Evolutionary conservation across 2,797 vertebrate species (phyloP), one percentile per base, ranked within the genome.

Genomic region (Pangasius krempfi): DNA sequence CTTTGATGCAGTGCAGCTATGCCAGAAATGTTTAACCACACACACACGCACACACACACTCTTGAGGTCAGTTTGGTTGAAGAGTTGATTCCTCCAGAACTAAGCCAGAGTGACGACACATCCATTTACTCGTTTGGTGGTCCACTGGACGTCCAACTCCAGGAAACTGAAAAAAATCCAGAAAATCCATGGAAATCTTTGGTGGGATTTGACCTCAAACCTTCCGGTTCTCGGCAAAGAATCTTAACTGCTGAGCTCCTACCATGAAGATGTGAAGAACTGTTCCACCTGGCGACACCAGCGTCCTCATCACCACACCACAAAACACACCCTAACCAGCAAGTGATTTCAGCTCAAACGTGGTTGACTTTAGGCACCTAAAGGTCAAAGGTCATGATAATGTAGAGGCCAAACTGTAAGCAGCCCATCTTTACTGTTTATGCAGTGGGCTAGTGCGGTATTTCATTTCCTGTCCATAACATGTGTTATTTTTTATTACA

Each of bases 1-100:
- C 91, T 92, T 91, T 76, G 54, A 60, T 12, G 16, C 66, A 64
- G 84, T 84, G 91, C 87, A 86, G 89, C 89, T 89, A 91, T 79
- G 90, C 90, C 91, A 93, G 92, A 91, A 91, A 93, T 92, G 92
- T 91, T 89, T 78, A 80, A 72, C 92, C 93, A 93, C 86, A 64
- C 58, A 60, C 85, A 44, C 72, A 47, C 33, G 44, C 76, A 52
- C 76, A 86, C 70, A 86, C 54, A 76, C 72, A 92, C n/a, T 33
- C 44, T 64, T 79, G 58, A 80, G 44, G 66, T 44, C 72, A 25
- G 44, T 76, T 76, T 76, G 50, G 7, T 9, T 54, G 47, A 50
- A 50, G 8, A 80, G 52, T 56, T 20, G 47, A 30, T 78, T 54
- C 30, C 50, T 54, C 27, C 50, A 79, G n/a, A 33, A 52, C 50